A percentile compares a stretch with the other conserved stretches of the same genome.
Conservation (phyloP, 1,140 invertebrate genomes). For the Olivierus martensii region DNA sequence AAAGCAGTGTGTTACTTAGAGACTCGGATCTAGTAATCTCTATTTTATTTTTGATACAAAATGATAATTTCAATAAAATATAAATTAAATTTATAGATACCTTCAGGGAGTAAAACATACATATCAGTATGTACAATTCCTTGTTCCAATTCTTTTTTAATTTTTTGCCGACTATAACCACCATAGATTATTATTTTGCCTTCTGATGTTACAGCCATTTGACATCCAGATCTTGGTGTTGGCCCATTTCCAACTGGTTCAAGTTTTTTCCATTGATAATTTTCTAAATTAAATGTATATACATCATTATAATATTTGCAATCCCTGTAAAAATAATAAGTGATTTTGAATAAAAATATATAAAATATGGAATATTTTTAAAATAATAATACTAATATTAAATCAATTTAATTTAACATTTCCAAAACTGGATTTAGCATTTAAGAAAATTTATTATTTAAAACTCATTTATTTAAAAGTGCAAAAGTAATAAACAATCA, state of each 20-base stretch:
- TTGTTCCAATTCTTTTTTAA: slow-evolving; percentile 66
- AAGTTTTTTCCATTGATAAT: slow-evolving; percentile 63
- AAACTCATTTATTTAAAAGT: no score
- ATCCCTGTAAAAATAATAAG: slow-evolving; percentile 40
- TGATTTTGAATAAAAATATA: neutral
- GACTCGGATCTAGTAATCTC: no score
- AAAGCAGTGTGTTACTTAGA: no score
- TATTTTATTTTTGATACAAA: no score
- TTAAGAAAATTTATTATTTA: no score
- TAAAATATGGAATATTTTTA: slow-evolving; percentile 2
- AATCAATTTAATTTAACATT: no score
- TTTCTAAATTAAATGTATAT: slow-evolving; percentile 64
- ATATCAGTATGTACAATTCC: slow-evolving; percentile 68
- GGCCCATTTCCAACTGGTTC: slow-evolving; percentile 49
- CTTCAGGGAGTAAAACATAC: slow-evolving; percentile 53
- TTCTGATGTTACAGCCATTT: slow-evolving; percentile 46
- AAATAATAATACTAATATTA: no score
- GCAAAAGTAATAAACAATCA: no score
- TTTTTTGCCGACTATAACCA: slow-evolving; percentile 65
- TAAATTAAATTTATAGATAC: slow-evolving; percentile 33
- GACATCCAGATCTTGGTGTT: slow-evolving; percentile 54
- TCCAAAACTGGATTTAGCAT: no score
- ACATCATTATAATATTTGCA: slow-evolving; percentile 86
- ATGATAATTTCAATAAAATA: neutral
- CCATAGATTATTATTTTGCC: slow-evolving; percentile 65